Base-by-base conservation (phyloP, 2,888 invertebrate species). In the Tipula lateralis region DNA sequence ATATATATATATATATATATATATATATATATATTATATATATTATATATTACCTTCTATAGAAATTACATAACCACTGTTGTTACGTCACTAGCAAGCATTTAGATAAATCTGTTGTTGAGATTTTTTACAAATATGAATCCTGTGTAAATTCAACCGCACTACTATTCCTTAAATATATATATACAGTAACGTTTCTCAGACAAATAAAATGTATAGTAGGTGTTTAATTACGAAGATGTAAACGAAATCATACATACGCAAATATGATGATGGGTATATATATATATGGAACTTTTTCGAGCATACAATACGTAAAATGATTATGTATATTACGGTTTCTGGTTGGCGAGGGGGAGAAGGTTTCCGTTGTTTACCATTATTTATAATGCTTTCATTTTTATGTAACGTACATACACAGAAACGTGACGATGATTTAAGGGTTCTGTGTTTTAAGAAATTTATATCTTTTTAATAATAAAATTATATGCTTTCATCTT, bases 401-500 rank as follows among this genome's bases (percentile, higher is more conserved):
- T 44, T 24, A 66, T 66, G 9, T 66, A 44, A 44, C 44, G 44
- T 66, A 66, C 7, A 12, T 66, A 24, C 24, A 9, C 16, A 12
- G 66, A 66, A 66, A 66, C 66, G 66, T 66, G 24, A 66, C 66
- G 66, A 66, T 66, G 12, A 66, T 66, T 66, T 66, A 66, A 66
- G 66, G 24, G 66, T 66, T 66, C 24, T 66, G 9, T 66, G 66
- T 24, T 66, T 66, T 66, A 1, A 66, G 19, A 50, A 66, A 66
- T 66, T 66, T 66, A 66, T 66, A 66, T 66, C 24, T 66, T 66
- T 66, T 66, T 66, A 66, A 66, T 66, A 66, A 66, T 66, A 66
- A 66, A 66, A 66, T 66, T 66, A 66, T 66, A 66, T 24, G 66
- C 24, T 66, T 66, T 24, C 66, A 66, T 66, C 24, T 24, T 24